Conservation (phyloP, 2,113 vertebrate species). For the Phyllopteryx taeniolatus region DNA sequence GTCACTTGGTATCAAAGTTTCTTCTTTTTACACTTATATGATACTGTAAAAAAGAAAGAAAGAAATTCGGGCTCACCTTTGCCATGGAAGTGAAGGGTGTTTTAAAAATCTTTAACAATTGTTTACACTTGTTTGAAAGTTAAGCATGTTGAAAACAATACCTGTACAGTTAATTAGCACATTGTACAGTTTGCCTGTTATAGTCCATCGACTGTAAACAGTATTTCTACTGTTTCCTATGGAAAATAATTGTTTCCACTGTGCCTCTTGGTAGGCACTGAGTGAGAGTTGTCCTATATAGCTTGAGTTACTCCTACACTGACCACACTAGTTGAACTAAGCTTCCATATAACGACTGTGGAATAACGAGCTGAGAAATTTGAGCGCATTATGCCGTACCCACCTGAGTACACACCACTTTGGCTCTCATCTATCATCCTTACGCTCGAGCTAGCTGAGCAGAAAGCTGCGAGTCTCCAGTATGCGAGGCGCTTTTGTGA, state of each 20-base stretch:
- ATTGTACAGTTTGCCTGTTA: background rate
- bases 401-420: conserved; percentile 9
- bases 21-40: too few relatives aligned
- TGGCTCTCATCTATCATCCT: conserved; percentile 13
- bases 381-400: background rate
- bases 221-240: background rate
- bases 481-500: background rate
- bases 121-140: background rate
- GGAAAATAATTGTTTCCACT: background rate
- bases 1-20: too few relatives aligned
- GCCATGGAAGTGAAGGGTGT: too few relatives aligned
- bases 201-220: background rate
- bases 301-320: background rate
- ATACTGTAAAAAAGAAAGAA: too few relatives aligned
- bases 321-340: background rate
- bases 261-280: background rate
- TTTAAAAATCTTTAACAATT: too few relatives aligned
- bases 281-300: background rate
- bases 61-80: too few relatives aligned
- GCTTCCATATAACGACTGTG: background rate
- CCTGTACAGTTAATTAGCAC: background rate
- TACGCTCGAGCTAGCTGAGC: background rate
- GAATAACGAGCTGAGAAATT: conserved; percentile 4
- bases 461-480: background rate
- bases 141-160: background rate